Evolutionary conservation across 1,140 invertebrate genomes (phyloP), one percentile per base, ranked within the genome.

Genomic region (Euschistus heros): DNA sequence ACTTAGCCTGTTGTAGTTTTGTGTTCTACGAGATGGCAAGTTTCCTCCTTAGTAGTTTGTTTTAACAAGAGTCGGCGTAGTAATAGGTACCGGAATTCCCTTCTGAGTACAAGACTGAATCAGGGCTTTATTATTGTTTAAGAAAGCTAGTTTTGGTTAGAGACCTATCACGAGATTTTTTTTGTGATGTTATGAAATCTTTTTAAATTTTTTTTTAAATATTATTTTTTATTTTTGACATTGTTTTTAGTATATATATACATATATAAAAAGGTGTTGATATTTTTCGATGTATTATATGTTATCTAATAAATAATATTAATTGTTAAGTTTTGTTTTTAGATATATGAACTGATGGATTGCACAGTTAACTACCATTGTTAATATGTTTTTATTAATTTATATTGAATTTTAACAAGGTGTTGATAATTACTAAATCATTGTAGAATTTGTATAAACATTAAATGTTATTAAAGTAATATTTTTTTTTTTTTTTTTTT

Each of bases 361-460:
- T 24, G 24, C 22, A 50, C 47, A 50, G 47, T 50, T 50, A 27
- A 57, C 54, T 57, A 57, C 54, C 54, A 57, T 57, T 26, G 54
- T 57, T 57, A 57, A 22, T 57, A 57, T 57, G 54, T 57, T 57
- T 50, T 57, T 57, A 57, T 57, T 57, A 57, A 57, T 57, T 57
- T 57, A 57, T 57, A 57, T 57, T 57, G 54, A 57, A 57, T 57
- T 57, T 57, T 57, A 57, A 57, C 24, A 24, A 57, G 54, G 54
- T 57, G 54, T 57, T 57, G 54, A 57, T 17, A 24, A 24, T 57
- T 57, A 57, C 24, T 57, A 24, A 57, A 20, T 50, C 47, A 37
- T 37, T 57, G 54, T 57, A 57, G 54, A 57, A 26, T 57, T 57
- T 57, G 54, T 57, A 57, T 57, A 57, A 57, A 57, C 26, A 57